Base-by-base conservation (phyloP, 1,140 invertebrate genomes). In the Physella acuta region DNA sequence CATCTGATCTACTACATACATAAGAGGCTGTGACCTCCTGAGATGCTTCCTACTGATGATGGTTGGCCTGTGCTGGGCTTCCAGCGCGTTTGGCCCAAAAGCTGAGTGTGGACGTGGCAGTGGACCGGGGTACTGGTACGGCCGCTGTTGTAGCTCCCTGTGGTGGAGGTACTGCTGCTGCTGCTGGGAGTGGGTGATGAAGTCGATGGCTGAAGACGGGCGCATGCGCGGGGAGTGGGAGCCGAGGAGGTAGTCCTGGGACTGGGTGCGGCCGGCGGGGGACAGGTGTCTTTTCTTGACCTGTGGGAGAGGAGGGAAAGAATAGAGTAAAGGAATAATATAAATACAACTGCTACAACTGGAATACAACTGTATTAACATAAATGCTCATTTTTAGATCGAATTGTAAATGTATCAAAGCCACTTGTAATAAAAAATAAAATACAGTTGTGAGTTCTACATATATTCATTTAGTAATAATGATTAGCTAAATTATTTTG, bases 171-270 rank as follows among this genome's bases (percentile, higher is more conserved):
- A 63, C 1, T 63, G 61, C 3, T 61, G 28, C n/a, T 44, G 44
- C 24, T 51, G 26, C 5, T 49, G 26, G 20, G 36, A 31, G 28
- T 51, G 58, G 5, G 17, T 51, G 3, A 34, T 28, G 30, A 69
- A 69, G 30, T 69, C 68, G n/a, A 69, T 51, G 34, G 68, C 58
- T 26, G 68, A 69, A 31, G 68, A 60, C 1, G 68, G 59, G 8
- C 68, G 68, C 20, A n/a, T 20, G 2, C 49, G 1, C 4, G 44
- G 62, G 17, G 62, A 52, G 1, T 30, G 26, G 1, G 24, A 37
- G 30, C 17, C 14, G 26, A 39, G 28, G n/a, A 52, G 17, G 44
- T 33, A 1, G 3, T 64, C 62, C n/a, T 52, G 62, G 28, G 44
- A 31, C 39, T 4, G 16, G 34, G 44, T 31, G 1, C 26, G 31